Conservation (phyloP, 2,797 vertebrate species). For the Selene dorsalis region DNA sequence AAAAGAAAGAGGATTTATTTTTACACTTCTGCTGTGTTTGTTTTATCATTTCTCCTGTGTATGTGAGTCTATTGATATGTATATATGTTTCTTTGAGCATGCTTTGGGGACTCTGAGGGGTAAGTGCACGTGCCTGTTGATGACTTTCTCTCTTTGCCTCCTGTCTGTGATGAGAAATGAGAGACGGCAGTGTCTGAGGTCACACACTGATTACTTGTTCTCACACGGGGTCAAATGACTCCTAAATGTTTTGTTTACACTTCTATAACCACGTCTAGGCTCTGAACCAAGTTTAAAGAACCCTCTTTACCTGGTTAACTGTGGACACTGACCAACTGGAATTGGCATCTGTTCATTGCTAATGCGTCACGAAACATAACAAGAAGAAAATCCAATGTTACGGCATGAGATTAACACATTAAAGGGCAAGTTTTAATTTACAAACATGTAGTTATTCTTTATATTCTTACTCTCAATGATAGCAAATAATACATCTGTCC, state of each 20-base stretch:
- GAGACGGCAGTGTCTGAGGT: conserved; percentile 80
- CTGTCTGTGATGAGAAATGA: conserved; percentile 78
- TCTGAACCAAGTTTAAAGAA: conserved; percentile 39
- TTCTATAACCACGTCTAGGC: conserved; percentile 62
- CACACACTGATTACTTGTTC: conserved; percentile 82
- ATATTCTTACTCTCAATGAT: not conserved
- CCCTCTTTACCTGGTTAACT: not conserved
- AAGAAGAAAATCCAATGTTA: not conserved
- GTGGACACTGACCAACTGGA: conserved; percentile 5
- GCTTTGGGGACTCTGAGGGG: conserved; percentile 2
- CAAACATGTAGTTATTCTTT: not conserved
- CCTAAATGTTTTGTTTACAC: conserved; percentile 84
- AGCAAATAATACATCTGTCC: not conserved
- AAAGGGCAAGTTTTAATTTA: no score
- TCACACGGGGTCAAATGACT: conserved; percentile 77
- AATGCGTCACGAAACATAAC: not conserved
- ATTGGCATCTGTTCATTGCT: not conserved
- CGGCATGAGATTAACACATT: not conserved
- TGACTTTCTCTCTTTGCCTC: conserved; percentile 80
- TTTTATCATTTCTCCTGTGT: not conserved
- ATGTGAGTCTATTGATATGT: not conserved
- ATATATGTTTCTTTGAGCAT: not conserved
- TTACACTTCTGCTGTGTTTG: not conserved
- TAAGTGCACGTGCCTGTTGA: conserved; percentile 57
- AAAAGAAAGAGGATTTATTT: conserved; percentile 14